A percentile compares a stretch with the other conserved stretches of the same genome.
Evolutionary conservation across 2,113 vertebrate species (phyloP).

Genomic region (Danionella cerebrum): DNA sequence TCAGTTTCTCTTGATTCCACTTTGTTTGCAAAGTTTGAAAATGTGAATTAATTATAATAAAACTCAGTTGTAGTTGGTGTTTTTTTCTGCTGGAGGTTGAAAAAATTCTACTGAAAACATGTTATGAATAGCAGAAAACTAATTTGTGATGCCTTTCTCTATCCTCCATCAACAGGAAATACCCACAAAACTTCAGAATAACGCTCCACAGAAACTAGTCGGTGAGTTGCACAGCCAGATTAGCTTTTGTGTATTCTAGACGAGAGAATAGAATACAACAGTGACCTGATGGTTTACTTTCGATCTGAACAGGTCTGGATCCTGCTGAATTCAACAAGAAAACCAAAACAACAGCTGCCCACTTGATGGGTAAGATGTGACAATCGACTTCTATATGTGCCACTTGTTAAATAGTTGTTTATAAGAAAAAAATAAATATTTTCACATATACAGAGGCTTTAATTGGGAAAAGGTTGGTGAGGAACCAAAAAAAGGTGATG

Average conservation of each 20-base stretch:
- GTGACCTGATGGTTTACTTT: not conserved
- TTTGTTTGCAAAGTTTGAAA: not conserved
- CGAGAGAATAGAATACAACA: not conserved
- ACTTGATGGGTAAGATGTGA: slow-evolving; percentile 53
- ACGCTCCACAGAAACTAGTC: slow-evolving; percentile 45
- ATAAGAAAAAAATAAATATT: no score
- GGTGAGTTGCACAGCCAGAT: slow-evolving; percentile 39
- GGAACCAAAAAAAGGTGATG: no score
- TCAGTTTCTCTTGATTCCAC: no score
- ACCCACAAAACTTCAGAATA: slow-evolving; percentile 10
- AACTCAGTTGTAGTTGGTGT: no score
- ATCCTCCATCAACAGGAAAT: slow-evolving; percentile 38
- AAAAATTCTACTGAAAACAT: no score
- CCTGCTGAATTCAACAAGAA: not conserved
- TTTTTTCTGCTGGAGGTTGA: no score
- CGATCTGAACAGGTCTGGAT: slow-evolving; percentile 39
- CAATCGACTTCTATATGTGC: no score
- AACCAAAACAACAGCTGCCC: slow-evolving; percentile 44
- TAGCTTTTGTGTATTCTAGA: not conserved
- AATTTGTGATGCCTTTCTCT: not conserved
- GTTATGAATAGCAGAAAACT: no score
- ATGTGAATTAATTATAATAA: no score
- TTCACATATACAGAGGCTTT: no score
- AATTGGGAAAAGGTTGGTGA: no score
- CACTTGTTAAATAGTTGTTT: no score